A percentile compares a stretch with the other conserved stretches of the same genome.
Evolutionary conservation across 2,797 vertebrate species (phyloP).

Genomic region (Rhyacichthys aspro): DNA sequence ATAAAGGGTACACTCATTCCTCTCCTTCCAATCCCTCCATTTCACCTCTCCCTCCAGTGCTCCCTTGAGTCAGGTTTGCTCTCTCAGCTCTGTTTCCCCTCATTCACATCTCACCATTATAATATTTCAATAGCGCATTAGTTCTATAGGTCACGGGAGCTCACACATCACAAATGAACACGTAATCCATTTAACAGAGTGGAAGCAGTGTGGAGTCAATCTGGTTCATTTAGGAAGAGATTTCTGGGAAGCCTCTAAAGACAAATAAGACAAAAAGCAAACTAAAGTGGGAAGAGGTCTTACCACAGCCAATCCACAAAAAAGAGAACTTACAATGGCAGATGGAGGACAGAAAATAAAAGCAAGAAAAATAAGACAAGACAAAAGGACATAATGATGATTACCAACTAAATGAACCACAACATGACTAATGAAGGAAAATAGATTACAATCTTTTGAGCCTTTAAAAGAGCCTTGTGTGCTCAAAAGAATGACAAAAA

Average conservation of each 20-base stretch:
- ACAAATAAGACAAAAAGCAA: slow-evolving; percentile 45
- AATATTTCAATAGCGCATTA: slow-evolving; percentile 63
- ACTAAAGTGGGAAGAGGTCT: slow-evolving; percentile 70
- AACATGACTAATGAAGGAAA: slow-evolving; percentile 58
- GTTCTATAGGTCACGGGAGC: slow-evolving; percentile 47
- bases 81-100: slow-evolving; percentile 42
- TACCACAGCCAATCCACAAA: slow-evolving; percentile 75
- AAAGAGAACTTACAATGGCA: slow-evolving; percentile 68
- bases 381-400: slow-evolving; percentile 57
- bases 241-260: slow-evolving; percentile 30
- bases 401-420: slow-evolving; percentile 58
- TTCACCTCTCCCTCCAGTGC: slow-evolving; percentile 57
- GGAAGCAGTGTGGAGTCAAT: slow-evolving; percentile 24
- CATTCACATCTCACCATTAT: slow-evolving; percentile 53
- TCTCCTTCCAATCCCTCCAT: slow-evolving; percentile 57
- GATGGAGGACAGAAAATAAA: slow-evolving; percentile 65
- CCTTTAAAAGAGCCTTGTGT: slow-evolving; percentile 30
- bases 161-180: slow-evolving; percentile 59
- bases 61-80: slow-evolving; percentile 49
- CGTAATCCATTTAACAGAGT: slow-evolving; percentile 40
- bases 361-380: slow-evolving; percentile 47
- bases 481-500: slow-evolving; percentile 44
- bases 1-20: slow-evolving; percentile 73
- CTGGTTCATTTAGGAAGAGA: slow-evolving; percentile 43
- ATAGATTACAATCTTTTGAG: slow-evolving; percentile 57